A percentile compares a stretch with the other conserved stretches of the same genome.
These are phyloP conservation scores for Triplophysa dalaica DNA, from an alignment of 2,113 vertebrate genomes.

Conservation along the genomic window DNA sequence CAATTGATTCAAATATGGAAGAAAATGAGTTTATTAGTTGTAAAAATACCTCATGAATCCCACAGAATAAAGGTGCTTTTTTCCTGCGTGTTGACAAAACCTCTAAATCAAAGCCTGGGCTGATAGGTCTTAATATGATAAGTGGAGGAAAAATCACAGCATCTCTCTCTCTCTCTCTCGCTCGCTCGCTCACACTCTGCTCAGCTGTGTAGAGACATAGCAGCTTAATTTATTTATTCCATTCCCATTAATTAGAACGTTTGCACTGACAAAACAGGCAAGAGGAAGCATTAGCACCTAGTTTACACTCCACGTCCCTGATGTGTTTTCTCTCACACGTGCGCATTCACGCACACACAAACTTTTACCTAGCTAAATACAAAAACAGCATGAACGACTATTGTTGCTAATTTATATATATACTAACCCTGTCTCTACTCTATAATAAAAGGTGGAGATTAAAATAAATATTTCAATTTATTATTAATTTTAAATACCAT, in stretches of 20 bases:
- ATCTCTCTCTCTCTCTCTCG: conserved; percentile 21
- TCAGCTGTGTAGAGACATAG: conserved; percentile 60
- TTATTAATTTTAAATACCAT: too few species aligned
- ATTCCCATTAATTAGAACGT: conserved; percentile 69
- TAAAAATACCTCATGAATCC: conserved; percentile 16
- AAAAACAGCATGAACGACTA: too few species aligned
- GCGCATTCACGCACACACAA: conserved; percentile 21
- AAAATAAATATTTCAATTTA: too few species aligned
- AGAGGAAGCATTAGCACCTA: conserved; percentile 68
- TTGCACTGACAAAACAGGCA: conserved; percentile 67
- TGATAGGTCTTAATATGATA: conserved; percentile 41
- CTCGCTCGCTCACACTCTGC: conserved; percentile 38
- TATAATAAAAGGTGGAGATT: too few species aligned
- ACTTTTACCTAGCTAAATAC: background rate
- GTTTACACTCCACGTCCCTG: conserved; percentile 64
- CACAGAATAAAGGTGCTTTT: conserved; percentile 29
- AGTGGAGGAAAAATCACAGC: conserved; percentile 25
- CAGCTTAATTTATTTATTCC: conserved; percentile 68
- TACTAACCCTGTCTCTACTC: too few species aligned
- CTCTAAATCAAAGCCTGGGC: conserved; percentile 31
- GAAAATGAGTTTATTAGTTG: conserved; percentile 36
- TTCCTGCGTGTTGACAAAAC: conserved; percentile 12
- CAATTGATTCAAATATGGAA: conserved; percentile 15
- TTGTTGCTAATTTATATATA: too few species aligned
- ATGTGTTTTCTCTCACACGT: conserved; percentile 39